Conservation (phyloP, 2,113 vertebrate species). For the Pseudopodoces humilis region DNA sequence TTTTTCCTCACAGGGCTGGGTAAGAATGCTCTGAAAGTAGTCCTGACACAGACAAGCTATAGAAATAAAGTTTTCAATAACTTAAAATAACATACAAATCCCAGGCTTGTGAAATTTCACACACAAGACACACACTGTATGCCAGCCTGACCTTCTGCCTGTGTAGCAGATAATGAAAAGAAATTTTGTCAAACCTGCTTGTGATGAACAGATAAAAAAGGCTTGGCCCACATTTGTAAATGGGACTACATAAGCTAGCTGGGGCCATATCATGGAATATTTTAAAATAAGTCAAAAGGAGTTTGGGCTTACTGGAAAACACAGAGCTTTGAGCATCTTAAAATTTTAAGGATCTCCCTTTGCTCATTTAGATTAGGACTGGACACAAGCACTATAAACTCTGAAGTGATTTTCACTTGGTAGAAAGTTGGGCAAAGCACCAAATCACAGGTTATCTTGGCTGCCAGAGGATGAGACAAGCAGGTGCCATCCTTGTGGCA, state of each 20-base stretch:
- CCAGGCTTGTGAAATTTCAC: neutral
- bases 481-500: neutral
- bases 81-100: constrained; percentile 1
- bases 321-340: neutral
- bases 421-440: neutral
- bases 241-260: neutral
- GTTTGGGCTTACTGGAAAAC: neutral
- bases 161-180: constrained; percentile 9
- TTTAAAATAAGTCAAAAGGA: neutral
- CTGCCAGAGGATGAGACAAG: neutral
- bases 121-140: neutral
- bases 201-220: neutral
- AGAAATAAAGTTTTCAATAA: neutral
- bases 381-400: neutral
- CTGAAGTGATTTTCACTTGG: constrained; percentile 6
- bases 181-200: neutral
- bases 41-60: neutral
- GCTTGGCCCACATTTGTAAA: neutral
- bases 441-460: neutral
- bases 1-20: accelerated
- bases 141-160: constrained; percentile 8
- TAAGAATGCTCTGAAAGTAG: neutral
- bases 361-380: neutral
- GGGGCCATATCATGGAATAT: neutral
- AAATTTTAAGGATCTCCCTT: neutral